Evolutionary conservation across 1,140 invertebrate genomes (phyloP), one percentile per base, ranked within the genome.

Genomic region (Cepaea nemoralis): DNA sequence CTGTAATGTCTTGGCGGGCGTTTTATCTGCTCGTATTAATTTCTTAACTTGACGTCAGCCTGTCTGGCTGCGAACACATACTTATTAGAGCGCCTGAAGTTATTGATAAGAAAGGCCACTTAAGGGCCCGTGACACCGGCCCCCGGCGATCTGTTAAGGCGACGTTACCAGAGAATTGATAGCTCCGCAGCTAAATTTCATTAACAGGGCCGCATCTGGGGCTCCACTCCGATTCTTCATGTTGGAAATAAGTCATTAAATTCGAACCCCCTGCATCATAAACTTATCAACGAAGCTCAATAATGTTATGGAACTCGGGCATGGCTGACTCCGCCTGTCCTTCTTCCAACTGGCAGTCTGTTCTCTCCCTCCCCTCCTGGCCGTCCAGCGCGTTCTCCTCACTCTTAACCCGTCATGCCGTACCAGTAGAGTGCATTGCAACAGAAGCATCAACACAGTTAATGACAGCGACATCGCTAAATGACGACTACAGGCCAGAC

Each of bases 181-280:
- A 74, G 71, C 71, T 74, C 31, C 71, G 71, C 71, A 70, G 71
- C 71, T 74, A 74, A 48, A 74, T 74, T 74, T 74, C 71, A 74
- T 74, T 74, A 74, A 50, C 71, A 31, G 31, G 71, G 71, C 42
- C 71, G 71, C 71, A 45, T 40, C 71, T 74, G 37, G 71, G 69
- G 39, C 71, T 74, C 39, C 42, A 33, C 22, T 48, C 40, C 71
- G 71, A 74, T 74, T 50, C 71, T 74, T 74, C 71, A 74, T 50
- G 37, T 74, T 74, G 42, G 71, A 74, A 50, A 74, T 74, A 74
- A 74, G 71, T 74, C 71, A 48, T 74, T 74, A 74, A 74, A 74
- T 48, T 74, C 40, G 71, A 74, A n/a, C n/a, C 71, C 71, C 33
- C 42, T 74, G 50, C 71, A 74, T 74, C 39, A 74, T 74, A 74